phyloP scores from a whole-genome alignment of 1,140 invertebrate genomes.

The Orius insidiosus region DNA sequence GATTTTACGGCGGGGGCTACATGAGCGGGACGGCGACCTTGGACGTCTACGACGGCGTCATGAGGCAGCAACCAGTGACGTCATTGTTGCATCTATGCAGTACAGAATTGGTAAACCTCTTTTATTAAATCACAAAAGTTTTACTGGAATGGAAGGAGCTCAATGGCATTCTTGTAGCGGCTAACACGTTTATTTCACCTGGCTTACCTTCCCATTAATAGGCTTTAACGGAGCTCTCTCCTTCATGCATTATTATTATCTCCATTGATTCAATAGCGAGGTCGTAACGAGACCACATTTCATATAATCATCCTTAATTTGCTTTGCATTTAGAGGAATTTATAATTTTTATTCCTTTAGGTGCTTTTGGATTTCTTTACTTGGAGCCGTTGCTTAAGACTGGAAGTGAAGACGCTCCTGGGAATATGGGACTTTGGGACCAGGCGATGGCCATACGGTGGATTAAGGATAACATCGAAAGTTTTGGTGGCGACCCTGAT shows the following conservation, averaged over 20 bases:
- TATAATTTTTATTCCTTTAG: too few species aligned
- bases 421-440: constrained; percentile 78
- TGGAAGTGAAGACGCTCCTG: constrained; percentile 31
- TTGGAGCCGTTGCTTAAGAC: constrained; percentile 26
- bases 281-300: too few species aligned
- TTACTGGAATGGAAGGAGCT: too few species aligned
- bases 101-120: constrained; percentile 67
- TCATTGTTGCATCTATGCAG: constrained; percentile 74
- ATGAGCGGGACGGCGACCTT: constrained; percentile 80
- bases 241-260: too few species aligned
- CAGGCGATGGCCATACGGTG: constrained; percentile 79
- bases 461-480: constrained; percentile 79
- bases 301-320: too few species aligned
- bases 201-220: too few species aligned
- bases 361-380: constrained; percentile 80
- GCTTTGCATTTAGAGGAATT: too few species aligned
- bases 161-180: too few species aligned
- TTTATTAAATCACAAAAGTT: too few species aligned
- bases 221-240: too few species aligned
- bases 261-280: too few species aligned
- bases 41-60: constrained; percentile 75
- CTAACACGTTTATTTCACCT: too few species aligned
- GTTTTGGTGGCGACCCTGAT: constrained; percentile 83
- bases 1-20: constrained; percentile 84
- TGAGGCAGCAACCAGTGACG: constrained; percentile 61